Conservation (phyloP, 2,113 vertebrate genomes). For the Sorex fumeus region DNA sequence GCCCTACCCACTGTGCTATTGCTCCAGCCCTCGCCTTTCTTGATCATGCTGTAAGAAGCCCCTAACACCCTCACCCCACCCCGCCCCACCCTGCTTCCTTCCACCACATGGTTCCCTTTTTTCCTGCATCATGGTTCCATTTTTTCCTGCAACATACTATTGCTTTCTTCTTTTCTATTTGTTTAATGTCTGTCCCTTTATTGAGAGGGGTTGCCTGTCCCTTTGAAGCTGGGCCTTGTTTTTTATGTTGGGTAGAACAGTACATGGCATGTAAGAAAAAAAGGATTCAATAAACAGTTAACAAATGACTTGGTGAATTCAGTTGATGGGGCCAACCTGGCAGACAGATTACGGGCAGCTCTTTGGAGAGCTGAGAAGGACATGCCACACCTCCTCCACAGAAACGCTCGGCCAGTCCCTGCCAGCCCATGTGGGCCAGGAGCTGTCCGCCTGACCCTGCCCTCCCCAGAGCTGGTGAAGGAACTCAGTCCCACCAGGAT, state of each 20-base stretch:
- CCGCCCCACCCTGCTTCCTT: not conserved
- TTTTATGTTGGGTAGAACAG: not conserved
- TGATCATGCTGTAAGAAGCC: not conserved
- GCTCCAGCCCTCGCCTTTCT: no score
- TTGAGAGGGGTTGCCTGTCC: not conserved
- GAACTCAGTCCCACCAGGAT: not conserved
- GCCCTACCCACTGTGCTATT: no score
- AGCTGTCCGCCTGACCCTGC: not conserved
- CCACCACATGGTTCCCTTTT: accelerated
- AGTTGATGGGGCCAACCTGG: not conserved
- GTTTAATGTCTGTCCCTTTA: slow-evolving; percentile 13
- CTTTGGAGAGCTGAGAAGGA: not conserved
- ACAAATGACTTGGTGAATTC: not conserved
- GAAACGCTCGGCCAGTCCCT: not conserved
- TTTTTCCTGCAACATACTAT: not conserved
- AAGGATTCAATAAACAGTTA: not conserved
- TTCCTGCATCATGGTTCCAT: accelerated
- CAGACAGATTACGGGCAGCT: not conserved
- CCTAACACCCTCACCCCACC: no score
- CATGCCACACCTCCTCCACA: not conserved
- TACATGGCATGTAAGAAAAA: not conserved
- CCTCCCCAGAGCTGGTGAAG: not conserved
- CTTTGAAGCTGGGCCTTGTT: not conserved
- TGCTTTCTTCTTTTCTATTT: not conserved
- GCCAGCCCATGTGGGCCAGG: not conserved